Evolutionary conservation across 1,140 invertebrate genomes (phyloP), one percentile per base, ranked within the genome.

Genomic region (Mya arenaria): DNA sequence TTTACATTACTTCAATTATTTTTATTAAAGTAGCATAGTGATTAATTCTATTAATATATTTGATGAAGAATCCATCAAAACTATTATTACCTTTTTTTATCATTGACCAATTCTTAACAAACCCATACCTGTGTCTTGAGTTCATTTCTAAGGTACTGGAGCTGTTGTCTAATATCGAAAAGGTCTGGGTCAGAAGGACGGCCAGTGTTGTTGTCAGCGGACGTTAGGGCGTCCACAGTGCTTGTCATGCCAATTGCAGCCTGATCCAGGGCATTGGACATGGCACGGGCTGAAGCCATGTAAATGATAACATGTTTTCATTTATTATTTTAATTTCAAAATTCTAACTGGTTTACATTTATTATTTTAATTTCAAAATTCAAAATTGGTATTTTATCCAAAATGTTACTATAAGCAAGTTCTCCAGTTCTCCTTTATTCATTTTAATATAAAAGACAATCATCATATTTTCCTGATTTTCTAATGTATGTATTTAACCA

Each of bases 101-200:
- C 4, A 44, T 15, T 23, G 4, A 19, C 6, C 48, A 77, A 10
- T 39, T 30, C 25, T 32, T 30, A 25, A 4, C 30, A 6, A 55
- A 48, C 28, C 19, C 75, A 48, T 13, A 88, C 90, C 83, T 87
- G 83, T 69, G 85, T 78, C 66, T 87, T 88, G n/a, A 90, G 85
- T 66, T 90, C 87, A 84, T 91, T 92, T 44, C 85, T 86, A 6
- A 92, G 85, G 44, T 86, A 90, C 72, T 85, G 86, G 30, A 90
- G 84, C 71, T 89, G 84, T 52, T 90, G 78, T 63, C 87, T 84
- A 25, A 91, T 83, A 25, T 90, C 90, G 6, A 80, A 19, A n/a
- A 91, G 72, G 28, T 89, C 86, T 58, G 77, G 65, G 36, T 80
- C 77, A 8, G 65, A 23, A 19, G 37, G 73, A 44, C 77, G 55